phyloP scores from a whole-genome alignment of 2,797 vertebrate genomes.

The Remorina albescens region DNA sequence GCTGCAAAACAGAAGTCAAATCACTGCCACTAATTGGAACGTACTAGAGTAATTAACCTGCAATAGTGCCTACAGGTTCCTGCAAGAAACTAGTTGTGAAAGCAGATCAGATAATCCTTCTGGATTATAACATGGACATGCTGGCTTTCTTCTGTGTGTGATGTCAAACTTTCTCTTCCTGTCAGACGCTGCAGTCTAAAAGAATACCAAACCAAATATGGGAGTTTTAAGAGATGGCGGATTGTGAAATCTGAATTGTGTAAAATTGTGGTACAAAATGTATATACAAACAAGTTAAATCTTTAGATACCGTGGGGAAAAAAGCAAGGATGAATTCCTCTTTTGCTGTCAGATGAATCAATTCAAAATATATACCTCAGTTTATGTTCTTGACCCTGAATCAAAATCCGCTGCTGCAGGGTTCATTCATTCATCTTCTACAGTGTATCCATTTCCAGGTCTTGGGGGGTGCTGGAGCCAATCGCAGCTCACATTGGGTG shows the following conservation, averaged over 20 bases:
- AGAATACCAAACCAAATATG: constrained; percentile 11
- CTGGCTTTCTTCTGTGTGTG: constrained; percentile 6
- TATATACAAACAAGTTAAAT: background rate
- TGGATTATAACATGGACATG: constrained; percentile 8
- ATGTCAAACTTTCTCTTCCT: constrained; percentile 36
- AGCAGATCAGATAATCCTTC: constrained; percentile 25
- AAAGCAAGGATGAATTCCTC: background rate
- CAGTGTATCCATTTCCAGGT: no score
- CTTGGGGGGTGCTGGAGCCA: no score
- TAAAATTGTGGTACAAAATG: background rate
- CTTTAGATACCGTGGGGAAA: background rate
- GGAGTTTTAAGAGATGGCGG: background rate
- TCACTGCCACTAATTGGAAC: constrained; percentile 31
- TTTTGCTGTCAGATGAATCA: background rate
- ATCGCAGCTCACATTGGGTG: no score
- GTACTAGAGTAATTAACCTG: background rate
- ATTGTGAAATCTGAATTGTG: constrained; percentile 3
- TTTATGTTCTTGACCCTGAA: no score
- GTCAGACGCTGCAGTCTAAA: constrained; percentile 16
- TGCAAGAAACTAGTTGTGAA: constrained; percentile 14
- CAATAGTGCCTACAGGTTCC: constrained; percentile 4
- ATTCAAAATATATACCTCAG: no score
- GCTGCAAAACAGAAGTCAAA: constrained; percentile 27
- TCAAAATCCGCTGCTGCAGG: no score
- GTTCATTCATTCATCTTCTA: no score